Percentiles rank a stretch among this genome's conserved stretches.
Conservation (phyloP, 2,797 vertebrate genomes). For the Pteropus rufus region DNA sequence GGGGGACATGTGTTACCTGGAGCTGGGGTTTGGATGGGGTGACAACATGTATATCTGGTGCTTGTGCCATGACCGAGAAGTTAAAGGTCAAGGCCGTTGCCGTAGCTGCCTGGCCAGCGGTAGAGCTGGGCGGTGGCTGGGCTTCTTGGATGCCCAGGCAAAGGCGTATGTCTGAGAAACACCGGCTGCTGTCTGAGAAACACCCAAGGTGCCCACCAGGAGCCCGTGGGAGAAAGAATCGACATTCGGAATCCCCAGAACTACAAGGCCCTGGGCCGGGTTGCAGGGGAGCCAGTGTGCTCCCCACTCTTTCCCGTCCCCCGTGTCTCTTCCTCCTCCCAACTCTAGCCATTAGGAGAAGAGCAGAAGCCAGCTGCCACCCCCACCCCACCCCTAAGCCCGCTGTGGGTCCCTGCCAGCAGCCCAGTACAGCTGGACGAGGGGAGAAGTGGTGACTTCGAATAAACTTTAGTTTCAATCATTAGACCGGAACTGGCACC, state of each 20-base stretch:
- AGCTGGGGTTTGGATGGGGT: neutral
- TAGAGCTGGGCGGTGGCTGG: neutral
- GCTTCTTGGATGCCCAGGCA: neutral
- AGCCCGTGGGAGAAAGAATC: neutral
- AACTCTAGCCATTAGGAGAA: neutral
- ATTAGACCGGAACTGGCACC: neutral
- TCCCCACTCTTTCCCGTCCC: neutral
- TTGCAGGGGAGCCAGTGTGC: neutral
- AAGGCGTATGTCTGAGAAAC: accelerated
- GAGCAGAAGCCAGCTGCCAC: neutral
- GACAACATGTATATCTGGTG: neutral
- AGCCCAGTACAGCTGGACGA: neutral
- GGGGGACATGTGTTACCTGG: neutral
- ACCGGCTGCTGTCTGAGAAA: neutral
- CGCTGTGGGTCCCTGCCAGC: accelerated
- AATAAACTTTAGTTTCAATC: neutral
- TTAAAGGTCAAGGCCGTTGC: neutral
- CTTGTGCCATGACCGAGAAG: neutral
- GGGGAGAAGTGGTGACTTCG: neutral
- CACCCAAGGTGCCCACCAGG: neutral
- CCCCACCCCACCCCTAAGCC: neutral
- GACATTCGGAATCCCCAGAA: no score
- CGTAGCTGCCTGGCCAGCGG: neutral
- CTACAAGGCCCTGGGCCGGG: neutral
- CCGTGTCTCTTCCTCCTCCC: no score